A percentile compares a stretch with the other conserved stretches of the same genome.
phyloP scores from a whole-genome alignment of 2,797 vertebrate genomes.

The Pseudotriccus pelzelni region DNA sequence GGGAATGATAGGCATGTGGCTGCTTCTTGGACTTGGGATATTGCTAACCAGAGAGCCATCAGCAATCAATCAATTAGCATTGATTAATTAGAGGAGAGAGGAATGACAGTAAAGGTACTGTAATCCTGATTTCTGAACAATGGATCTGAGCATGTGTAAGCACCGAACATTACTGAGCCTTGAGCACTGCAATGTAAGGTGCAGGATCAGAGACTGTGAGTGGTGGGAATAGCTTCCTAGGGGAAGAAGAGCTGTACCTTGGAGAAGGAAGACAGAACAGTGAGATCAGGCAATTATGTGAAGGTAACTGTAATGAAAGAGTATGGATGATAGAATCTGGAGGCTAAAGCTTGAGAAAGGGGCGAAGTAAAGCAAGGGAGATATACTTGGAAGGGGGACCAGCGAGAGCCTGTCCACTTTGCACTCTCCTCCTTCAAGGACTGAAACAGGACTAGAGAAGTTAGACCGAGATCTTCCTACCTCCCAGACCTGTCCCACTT shows the following conservation, averaged over 20 bases:
- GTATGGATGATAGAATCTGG: neutral
- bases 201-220: neutral
- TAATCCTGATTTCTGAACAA: slow-evolving; percentile 16
- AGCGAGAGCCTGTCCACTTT: neutral
- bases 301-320: neutral
- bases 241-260: neutral
- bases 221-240: neutral
- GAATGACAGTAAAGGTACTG: neutral
- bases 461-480: neutral
- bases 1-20: neutral
- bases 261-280: neutral
- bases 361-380: neutral
- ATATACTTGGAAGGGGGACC: neutral
- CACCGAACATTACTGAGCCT: neutral
- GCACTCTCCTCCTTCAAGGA: neutral
- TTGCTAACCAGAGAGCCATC: neutral
- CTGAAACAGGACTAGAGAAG: neutral
- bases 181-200: neutral
- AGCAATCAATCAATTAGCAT: slow-evolving; percentile 13
- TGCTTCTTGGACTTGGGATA: neutral
- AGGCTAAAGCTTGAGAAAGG: neutral
- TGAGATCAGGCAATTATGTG: neutral
- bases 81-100: slow-evolving; percentile 39
- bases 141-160: neutral
- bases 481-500: neutral